Base-by-base conservation (phyloP, 2,797 vertebrate genomes). In the Silurus aristotelis region DNA sequence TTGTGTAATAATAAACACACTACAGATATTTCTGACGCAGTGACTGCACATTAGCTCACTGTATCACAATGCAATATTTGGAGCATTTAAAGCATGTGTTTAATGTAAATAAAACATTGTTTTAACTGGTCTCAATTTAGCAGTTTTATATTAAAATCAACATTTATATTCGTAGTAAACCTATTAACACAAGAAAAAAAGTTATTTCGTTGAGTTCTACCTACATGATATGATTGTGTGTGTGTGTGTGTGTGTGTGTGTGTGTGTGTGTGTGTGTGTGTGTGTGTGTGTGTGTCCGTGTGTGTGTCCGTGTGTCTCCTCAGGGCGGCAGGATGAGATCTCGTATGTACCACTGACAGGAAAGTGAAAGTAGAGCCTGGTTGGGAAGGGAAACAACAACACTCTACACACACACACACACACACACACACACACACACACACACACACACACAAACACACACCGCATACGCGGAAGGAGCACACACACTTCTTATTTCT, bases 361-460 rank as follows among this genome's bases (percentile, higher is more conserved):
- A 89, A 88, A 89, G 87, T 84, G 89, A 89, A 89, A 89, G 85
- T 89, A 89, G 9, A 80, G 78, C 8, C 60, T 31, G 17, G 80
- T 52, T 77, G 80, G 85, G 72, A 86, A 82, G 79, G 79, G 79
- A 68, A 72, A 82, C 70, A 77, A 76, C 38, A 66, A 70, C 55
- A 80, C 10, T 56, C 43, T n/a, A 68, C 48, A 76, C 58, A 52
- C 70, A 60, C 43, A 76, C 82, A 75, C 82, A 61, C 43, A 61
- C 79, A 81, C 78, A 81, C 63, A 67, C 78, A 52, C 63, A 80
- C 79, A 46, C 83, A 78, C 72, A 63, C 81, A 85, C 22, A 75
- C 82, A 61, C 43, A 61, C 79, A 81, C 78, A 81, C 63, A 67
- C 78, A 52, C 63, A 80, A 63, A 46, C 83, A 78, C 72, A 63